Base-by-base conservation (phyloP, 2,888 invertebrate genomes). In the Acleris holmiana region DNA sequence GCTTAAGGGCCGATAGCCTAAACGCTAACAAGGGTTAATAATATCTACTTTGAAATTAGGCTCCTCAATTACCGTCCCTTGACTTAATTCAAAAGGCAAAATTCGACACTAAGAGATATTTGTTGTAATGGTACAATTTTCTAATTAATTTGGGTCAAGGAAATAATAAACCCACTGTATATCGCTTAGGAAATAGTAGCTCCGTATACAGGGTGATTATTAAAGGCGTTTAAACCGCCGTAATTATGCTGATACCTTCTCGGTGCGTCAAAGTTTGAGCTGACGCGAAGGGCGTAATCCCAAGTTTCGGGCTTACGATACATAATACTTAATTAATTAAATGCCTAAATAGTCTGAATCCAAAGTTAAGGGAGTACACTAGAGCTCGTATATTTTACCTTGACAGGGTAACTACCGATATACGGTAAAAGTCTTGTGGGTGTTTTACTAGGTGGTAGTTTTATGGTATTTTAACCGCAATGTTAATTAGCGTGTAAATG, bases 291-390 rank as follows among this genome's bases (percentile, higher is more conserved):
- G 57, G 40, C 46, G 40, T 44, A 55, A 17, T 19, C 10, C 48
- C 19, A 46, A 41, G 19, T 15, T 40, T 23, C 15, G 13, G 55
- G 56, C 19, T 55, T 56, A 57, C 46, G 47, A 57, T 57, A 57
- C 53, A 21, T 53, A 23, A 55, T 55, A 44, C 41, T 64, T 58
- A 58, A 63, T 62, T 50, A 62, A 62, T 58, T 64, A 58, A 58
- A 53, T 25, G 47, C 46, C 35, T 47, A 41, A 55, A 21, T 46
- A 25, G 46, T 64, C 40, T 23, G 35, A 53, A 51, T 46, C 15
- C 46, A 5, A 44, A 60, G 44, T 51, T 25, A 25, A 29, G n/a
- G 25, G n/a, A 13, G 17, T 40, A 13, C 48, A 35, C 48, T 17
- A 13, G 44, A 7, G 44, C 44, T 44, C 44, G 6, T 41, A 44